Evolutionary conservation across 1,140 invertebrate genomes (phyloP).

Genomic region (Drosophila nannoptera): DNA sequence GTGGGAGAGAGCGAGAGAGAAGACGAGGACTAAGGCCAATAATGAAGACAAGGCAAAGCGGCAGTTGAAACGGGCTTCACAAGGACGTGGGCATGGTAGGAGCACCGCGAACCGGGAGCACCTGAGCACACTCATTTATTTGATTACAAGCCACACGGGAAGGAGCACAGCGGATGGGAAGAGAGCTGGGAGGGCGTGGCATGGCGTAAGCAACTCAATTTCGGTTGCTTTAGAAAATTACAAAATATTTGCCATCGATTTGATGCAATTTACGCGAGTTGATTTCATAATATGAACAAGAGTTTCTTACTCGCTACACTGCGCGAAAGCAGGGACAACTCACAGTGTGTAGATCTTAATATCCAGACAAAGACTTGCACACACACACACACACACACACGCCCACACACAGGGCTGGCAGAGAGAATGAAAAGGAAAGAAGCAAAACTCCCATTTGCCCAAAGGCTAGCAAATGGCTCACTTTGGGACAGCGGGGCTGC

Average conservation of each 20-base stretch:
- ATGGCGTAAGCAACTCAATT: conserved; percentile 18
- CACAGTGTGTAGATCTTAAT: conserved; percentile 25
- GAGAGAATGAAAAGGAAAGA: conserved; percentile 3
- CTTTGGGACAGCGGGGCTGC: conserved; percentile 26
- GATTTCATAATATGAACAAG: conserved; percentile 30
- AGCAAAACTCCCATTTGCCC: conserved; percentile 13
- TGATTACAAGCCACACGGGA: conserved; percentile 65
- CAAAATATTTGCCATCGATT: conserved; percentile 38
- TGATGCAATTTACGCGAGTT: conserved; percentile 29
- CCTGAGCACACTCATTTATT: conserved; percentile 71
- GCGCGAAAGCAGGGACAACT: background rate
- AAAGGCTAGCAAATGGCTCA: conserved; percentile 33
- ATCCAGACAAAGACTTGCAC: conserved; percentile 24
- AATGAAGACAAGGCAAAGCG: conserved; percentile 36
- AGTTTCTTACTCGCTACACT: background rate
- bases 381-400: background rate
- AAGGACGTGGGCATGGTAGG: background rate
- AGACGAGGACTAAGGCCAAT: conserved; percentile 23
- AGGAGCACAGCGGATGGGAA: conserved; percentile 24
- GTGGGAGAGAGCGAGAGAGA: background rate
- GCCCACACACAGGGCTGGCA: conserved; percentile 8
- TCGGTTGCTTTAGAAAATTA: conserved; percentile 7
- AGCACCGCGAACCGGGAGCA: conserved; percentile 34
- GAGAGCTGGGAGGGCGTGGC: background rate
- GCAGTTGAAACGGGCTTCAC: background rate